A percentile compares a stretch with the other conserved stretches of the same genome.
Evolutionary conservation across 2,888 invertebrate genomes (phyloP).

Genomic region (Mythimna ferrago): DNA sequence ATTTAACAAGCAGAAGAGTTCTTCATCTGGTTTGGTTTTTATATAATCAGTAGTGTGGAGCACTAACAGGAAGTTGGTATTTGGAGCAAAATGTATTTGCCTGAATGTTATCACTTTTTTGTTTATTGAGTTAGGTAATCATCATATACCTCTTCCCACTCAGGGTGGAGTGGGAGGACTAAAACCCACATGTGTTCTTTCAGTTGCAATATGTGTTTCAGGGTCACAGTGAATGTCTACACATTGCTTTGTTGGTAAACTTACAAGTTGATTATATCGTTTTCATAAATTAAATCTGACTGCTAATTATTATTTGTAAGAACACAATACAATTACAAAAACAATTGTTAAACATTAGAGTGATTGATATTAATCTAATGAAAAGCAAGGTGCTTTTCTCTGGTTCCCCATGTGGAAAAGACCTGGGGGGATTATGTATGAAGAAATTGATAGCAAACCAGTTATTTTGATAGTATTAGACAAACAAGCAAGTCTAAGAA

Average conservation of each 20-base stretch:
- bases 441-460: not conserved
- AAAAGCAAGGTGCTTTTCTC: not conserved
- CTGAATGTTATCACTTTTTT: not conserved
- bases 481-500: constrained; percentile 7
- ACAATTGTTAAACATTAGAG: not conserved
- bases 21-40: too few species aligned
- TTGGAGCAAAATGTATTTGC: not conserved
- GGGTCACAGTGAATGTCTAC: too few species aligned
- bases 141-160: too few species aligned
- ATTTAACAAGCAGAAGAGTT: too few species aligned
- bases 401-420: too few species aligned
- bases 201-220: too few species aligned
- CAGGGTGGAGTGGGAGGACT: too few species aligned
- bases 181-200: too few species aligned
- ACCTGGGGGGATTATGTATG: not conserved
- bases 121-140: too few species aligned
- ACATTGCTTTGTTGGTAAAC: not conserved
- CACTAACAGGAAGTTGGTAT: not conserved
- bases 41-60: too few species aligned
- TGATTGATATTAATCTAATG: not conserved
- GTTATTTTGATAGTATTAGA: not conserved
- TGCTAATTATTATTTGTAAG: not conserved
- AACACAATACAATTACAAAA: too few species aligned
- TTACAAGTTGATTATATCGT: not conserved
- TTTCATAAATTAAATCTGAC: not conserved